These are phyloP conservation scores for Muscina levida DNA, from an alignment of 2,888 invertebrate genomes.

Conservation along the genomic window DNA sequence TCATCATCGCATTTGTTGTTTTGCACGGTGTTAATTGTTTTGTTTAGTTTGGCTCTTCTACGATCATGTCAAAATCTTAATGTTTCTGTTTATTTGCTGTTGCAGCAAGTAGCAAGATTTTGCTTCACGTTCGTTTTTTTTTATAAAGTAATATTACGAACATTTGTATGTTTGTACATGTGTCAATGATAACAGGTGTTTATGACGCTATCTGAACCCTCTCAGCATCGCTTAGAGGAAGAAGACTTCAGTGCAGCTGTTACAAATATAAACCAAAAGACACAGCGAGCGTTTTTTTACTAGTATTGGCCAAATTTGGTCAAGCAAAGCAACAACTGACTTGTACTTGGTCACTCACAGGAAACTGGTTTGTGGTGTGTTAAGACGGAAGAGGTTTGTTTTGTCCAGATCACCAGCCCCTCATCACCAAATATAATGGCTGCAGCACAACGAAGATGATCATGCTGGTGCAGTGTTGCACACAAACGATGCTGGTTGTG, in stretches of 20 bases:
- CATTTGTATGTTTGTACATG: background rate
- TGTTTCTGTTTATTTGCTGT: background rate
- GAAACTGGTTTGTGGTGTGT: constrained; percentile 6
- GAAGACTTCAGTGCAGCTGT: constrained; percentile 33
- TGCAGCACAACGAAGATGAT: constrained; percentile 15
- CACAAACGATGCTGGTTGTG: background rate
- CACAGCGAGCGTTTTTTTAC: constrained; percentile 2
- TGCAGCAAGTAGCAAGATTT: background rate
- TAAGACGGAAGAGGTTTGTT: constrained; percentile 24
- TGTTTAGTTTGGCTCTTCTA: constrained; percentile 12
- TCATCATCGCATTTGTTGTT: background rate
- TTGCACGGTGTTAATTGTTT: background rate
- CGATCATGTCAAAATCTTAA: background rate
- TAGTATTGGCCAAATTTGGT: constrained; percentile 19
- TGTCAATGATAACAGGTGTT: constrained; percentile 21
- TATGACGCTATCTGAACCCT: constrained; percentile 8
- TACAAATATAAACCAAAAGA: constrained; percentile 15
- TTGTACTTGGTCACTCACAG: background rate
- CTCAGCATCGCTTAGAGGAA: background rate
- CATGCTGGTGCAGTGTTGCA: constrained; percentile 32
- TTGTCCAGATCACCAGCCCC: background rate
- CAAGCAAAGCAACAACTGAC: constrained; percentile 1
- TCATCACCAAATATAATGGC: background rate
- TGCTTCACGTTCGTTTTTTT: background rate
- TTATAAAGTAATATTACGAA: background rate